Conservation (phyloP, 2,797 vertebrate genomes). For the Peromyscus eremicus region DNA sequence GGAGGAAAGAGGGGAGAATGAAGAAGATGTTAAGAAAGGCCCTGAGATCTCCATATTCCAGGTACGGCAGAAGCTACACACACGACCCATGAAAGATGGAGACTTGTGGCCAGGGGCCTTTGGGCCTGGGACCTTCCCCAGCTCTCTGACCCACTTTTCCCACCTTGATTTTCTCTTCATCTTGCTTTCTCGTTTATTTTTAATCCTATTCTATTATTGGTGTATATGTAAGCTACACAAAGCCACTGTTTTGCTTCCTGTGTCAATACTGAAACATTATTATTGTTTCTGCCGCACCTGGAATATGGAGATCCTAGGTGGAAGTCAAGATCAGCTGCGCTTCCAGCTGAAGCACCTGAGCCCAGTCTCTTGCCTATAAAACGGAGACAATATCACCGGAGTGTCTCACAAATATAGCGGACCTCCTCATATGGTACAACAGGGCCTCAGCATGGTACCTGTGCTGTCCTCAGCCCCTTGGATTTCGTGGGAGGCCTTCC, state of each 20-base stretch:
- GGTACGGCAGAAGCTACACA: neutral
- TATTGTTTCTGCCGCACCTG: too few species aligned
- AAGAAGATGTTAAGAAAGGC: neutral
- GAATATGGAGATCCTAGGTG: too few species aligned
- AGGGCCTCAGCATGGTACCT: neutral
- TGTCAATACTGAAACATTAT: neutral
- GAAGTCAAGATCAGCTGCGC: neutral
- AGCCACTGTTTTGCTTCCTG: neutral
- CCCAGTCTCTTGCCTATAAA: neutral
- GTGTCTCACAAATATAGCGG: accelerated
- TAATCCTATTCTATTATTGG: neutral
- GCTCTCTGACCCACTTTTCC: neutral
- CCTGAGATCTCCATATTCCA: neutral
- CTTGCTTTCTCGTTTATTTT: neutral
- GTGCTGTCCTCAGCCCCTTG: accelerated
- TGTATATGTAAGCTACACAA: neutral
- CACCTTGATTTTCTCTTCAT: neutral
- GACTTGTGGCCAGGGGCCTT: neutral
- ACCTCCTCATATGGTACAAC: accelerated
- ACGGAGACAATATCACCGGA: neutral
- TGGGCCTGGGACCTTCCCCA: neutral
- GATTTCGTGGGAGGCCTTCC: neutral
- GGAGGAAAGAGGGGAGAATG: too few species aligned
- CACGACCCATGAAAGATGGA: neutral
- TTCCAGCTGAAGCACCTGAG: neutral